Evolutionary conservation across 2,113 vertebrate species (phyloP), one percentile per base, ranked within the genome.

Genomic region (Boulengerochromis microlepis): DNA sequence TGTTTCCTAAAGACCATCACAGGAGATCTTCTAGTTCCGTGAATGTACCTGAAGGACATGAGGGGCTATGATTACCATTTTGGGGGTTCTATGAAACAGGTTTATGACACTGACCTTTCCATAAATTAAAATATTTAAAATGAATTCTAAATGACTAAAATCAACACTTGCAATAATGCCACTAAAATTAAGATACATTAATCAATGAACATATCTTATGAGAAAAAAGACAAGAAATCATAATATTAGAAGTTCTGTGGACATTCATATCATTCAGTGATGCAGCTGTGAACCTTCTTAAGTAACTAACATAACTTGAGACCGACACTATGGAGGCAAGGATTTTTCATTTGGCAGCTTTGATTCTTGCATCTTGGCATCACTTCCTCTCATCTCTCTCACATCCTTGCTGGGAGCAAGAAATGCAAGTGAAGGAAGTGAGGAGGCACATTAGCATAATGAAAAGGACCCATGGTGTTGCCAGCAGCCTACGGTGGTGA

Each of bases 341-440:
- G 18, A 31, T 78, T 52, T 78, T 78, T 78, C 74, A 78, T 52
- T 52, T 52, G 74, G 45, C 45, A 50, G 74, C 74, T 33, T 33
- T 33, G 26, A 50, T 50, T 52, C 45, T 1, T 52, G 45, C 45
- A 78, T 52, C 74, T 31, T 74, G 69, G 40, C 69, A 45, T 47
- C 6, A 4, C 74, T 78, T 52, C 26, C 45, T 33, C 45, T 50
- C 45, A 50, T 78, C 71, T 50, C 71, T 78, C 45, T 52, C 45
- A 78, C 26, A 78, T 78, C 45, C 45, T 78, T 19, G 45, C 74
- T 52, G 26, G 74, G 74, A 78, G 74, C 45, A 78, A 50, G 18
- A 78, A n/a, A 52, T 31, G 45, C 74, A 52, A 52, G 74, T 78
- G 26, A 78, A 78, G 74, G 74, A 78, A 78, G 74, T 78, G 45